Percentiles rank a stretch among this genome's conserved stretches.
These are phyloP conservation scores for Lepisosteus osseus DNA, from an alignment of 2,113 vertebrate species.

Conservation along the genomic window DNA sequence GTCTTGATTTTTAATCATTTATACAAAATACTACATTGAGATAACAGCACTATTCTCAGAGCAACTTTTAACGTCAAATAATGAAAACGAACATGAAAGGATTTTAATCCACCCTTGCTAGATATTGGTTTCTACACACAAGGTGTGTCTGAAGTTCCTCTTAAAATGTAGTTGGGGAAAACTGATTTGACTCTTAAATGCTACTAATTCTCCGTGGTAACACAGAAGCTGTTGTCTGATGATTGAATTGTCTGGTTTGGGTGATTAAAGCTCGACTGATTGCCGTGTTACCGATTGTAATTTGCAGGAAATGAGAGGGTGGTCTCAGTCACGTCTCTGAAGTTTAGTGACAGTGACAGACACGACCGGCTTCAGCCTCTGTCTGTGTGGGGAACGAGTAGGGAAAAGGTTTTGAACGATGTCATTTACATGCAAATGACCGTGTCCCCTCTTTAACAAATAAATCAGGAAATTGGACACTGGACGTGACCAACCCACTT, in stretches of 20 bases:
- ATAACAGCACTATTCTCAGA: no score
- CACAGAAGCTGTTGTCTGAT: neutral
- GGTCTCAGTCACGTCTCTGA: slow-evolving; percentile 1
- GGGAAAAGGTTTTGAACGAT: slow-evolving; percentile 21
- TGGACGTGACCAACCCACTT: neutral
- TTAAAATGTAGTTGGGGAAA: no score
- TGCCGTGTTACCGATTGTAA: slow-evolving; percentile 25
- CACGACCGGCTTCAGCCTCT: neutral
- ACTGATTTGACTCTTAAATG: no score
- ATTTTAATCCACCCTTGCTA: no score
- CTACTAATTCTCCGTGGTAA: neutral
- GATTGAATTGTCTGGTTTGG: slow-evolving; percentile 6
- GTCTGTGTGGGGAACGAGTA: neutral
- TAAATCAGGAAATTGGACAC: slow-evolving; percentile 25
- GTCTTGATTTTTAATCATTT: no score
- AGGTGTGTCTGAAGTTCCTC: no score
- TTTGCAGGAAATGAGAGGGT: slow-evolving; percentile 21
- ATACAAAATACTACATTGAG: no score
- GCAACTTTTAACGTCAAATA: no score
- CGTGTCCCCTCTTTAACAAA: slow-evolving; percentile 17
- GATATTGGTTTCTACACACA: no score
- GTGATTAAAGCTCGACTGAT: slow-evolving; percentile 29
- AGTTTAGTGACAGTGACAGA: slow-evolving; percentile 22
- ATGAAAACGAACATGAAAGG: no score
- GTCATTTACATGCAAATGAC: slow-evolving; percentile 45